A percentile compares a stretch with the other conserved stretches of the same genome.
Evolutionary conservation across 2,797 vertebrate genomes (phyloP).

Genomic region (Xenentodon cancila): DNA sequence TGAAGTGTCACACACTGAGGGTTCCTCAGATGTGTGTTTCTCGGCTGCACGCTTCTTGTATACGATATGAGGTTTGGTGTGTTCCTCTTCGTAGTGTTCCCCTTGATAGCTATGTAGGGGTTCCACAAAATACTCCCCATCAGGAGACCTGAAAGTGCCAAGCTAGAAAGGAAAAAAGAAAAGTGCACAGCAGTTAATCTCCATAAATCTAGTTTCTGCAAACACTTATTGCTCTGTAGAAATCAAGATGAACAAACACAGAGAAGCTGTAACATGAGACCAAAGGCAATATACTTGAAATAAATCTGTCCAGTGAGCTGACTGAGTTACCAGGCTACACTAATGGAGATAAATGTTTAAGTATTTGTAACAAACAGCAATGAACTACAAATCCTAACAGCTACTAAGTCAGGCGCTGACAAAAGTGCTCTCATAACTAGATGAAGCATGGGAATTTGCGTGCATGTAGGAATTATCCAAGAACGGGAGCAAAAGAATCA

Average conservation of each 20-base stretch:
- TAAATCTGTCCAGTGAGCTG: too few relatives aligned
- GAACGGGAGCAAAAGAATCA: conserved; percentile 24
- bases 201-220: conserved; percentile 16
- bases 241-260: too few relatives aligned
- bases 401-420: conserved; percentile 38
- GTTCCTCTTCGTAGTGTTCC: conserved; percentile 91
- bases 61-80: conserved; percentile 95
- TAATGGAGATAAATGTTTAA: too few relatives aligned
- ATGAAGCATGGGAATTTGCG: conserved; percentile 56
- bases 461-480: conserved; percentile 42
- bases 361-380: too few relatives aligned
- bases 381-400: conserved; percentile 26
- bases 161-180: conserved; percentile 78
- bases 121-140: conserved; percentile 97
- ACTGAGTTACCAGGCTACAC: too few relatives aligned
- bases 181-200: conserved; percentile 45
- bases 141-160: conserved; percentile 96
- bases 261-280: too few relatives aligned
- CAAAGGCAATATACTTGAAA: too few relatives aligned
- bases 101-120: conserved; percentile 89
- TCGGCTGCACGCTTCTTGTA: conserved; percentile 86
- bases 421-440: conserved; percentile 24
- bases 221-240: too few relatives aligned
- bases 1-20: conserved; percentile 88
- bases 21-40: conserved; percentile 71